Percentiles rank a stretch among this genome's conserved stretches.
Evolutionary conservation across 2,113 vertebrate genomes (phyloP).

Genomic region (Athene noctua): DNA sequence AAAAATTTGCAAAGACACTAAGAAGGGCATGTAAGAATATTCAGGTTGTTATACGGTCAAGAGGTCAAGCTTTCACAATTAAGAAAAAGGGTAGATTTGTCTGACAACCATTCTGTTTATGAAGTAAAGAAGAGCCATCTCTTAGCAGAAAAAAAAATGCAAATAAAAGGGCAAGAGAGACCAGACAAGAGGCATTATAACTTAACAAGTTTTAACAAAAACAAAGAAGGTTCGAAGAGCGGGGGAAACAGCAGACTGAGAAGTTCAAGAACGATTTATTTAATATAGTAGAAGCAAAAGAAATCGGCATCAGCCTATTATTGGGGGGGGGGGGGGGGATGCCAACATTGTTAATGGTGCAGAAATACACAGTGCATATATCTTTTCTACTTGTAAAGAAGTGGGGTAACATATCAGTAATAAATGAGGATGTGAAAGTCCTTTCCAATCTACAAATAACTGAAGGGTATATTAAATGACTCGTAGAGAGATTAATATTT

Average conservation of each 20-base stretch:
- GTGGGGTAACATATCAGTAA: background rate
- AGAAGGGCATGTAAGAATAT: background rate
- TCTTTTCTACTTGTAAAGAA: background rate
- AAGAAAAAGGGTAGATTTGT: background rate
- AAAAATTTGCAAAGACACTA: constrained; percentile 6
- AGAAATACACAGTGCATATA: background rate
- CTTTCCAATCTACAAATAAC: constrained; percentile 8
- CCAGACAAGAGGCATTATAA: background rate
- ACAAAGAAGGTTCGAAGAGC: background rate
- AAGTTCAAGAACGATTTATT: background rate
- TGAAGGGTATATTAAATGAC: background rate
- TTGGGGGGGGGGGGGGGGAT: background rate
- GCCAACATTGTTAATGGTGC: background rate
- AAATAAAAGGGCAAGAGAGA: background rate
- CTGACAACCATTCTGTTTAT: background rate
- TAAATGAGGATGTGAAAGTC: background rate
- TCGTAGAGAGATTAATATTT: background rate
- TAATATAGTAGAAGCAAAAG: background rate
- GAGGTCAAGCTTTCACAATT: background rate
- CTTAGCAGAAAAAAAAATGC: background rate
- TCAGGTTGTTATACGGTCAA: background rate
- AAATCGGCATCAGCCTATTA: background rate
- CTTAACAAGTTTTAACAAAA: background rate
- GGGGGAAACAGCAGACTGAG: background rate
- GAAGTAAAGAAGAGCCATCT: background rate